A percentile compares a stretch with the other conserved stretches of the same genome.
phyloP scores from a whole-genome alignment of 2,797 vertebrate genomes.

The Scolopax bukidnonensis region DNA sequence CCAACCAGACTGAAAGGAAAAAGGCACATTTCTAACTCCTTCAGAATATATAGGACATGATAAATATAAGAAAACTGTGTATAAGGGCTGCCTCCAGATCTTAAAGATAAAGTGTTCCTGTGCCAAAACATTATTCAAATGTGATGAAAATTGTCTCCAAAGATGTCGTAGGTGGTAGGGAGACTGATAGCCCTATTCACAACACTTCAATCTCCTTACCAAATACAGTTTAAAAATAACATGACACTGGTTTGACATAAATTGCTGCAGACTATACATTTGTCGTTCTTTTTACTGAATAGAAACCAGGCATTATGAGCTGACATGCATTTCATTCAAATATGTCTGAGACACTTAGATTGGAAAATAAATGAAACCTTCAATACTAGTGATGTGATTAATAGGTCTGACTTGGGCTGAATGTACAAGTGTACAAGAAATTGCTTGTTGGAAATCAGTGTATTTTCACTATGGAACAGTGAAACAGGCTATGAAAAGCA shows the following conservation, averaged over 20 bases:
- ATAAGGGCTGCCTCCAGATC: background rate
- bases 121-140: constrained; percentile 54
- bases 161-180: constrained; percentile 8
- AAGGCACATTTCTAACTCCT: background rate
- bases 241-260: constrained; percentile 48
- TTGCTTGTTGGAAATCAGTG: background rate
- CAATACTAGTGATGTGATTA: background rate
- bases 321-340: constrained; percentile 25
- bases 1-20: background rate
- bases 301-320: constrained; percentile 33
- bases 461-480: background rate
- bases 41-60: background rate
- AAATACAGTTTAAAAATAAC: constrained; percentile 43
- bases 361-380: constrained; percentile 49
- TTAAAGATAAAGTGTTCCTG: background rate
- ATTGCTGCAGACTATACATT: constrained; percentile 40
- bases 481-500: background rate
- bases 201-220: constrained; percentile 35
- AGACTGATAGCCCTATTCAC: constrained; percentile 50
- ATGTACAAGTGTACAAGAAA: constrained; percentile 5
- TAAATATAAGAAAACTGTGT: background rate
- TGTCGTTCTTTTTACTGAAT: constrained; percentile 13
- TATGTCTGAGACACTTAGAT: background rate
- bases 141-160: constrained; percentile 43
- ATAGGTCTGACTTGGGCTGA: background rate